phyloP scores from a whole-genome alignment of 2,888 invertebrate genomes.

The Ochropleura leucogaster region DNA sequence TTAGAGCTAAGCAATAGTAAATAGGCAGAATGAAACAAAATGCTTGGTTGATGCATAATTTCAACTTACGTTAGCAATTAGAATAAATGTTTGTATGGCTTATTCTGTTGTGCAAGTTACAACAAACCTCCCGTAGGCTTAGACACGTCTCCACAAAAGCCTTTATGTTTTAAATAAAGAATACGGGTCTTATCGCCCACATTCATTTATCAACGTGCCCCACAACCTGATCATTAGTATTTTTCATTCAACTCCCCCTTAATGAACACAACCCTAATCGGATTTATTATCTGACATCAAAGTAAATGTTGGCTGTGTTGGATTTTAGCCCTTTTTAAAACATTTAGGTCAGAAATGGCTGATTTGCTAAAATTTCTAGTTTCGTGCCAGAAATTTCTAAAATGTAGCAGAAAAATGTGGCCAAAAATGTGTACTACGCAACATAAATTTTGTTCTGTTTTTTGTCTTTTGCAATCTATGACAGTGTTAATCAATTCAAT shows the following conservation, averaged over 20 bases:
- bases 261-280: conserved; percentile 51
- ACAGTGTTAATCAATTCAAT: background rate
- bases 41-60: conserved; percentile 51
- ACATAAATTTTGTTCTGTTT: background rate
- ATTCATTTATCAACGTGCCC: conserved; percentile 52
- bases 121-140: conserved; percentile 48
- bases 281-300: conserved; percentile 47
- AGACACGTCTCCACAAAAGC: conserved; percentile 46
- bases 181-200: conserved; percentile 39
- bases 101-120: conserved; percentile 34
- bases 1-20: conserved; percentile 57
- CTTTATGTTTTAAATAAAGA: conserved; percentile 50
- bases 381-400: background rate
- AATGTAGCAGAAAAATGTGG: background rate
- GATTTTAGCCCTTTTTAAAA: conserved; percentile 21
- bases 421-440: background rate
- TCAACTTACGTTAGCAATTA: conserved; percentile 47
- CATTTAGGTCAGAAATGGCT: conserved; percentile 30
- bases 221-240: conserved; percentile 57
- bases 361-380: background rate
- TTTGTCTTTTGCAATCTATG: background rate
- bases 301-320: conserved; percentile 42
- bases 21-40: conserved; percentile 54
- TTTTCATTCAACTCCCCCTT: conserved; percentile 56
- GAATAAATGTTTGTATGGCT: conserved; percentile 35